phyloP scores from a whole-genome alignment of 1,140 invertebrate species.

The Parapsyche elsis region DNA sequence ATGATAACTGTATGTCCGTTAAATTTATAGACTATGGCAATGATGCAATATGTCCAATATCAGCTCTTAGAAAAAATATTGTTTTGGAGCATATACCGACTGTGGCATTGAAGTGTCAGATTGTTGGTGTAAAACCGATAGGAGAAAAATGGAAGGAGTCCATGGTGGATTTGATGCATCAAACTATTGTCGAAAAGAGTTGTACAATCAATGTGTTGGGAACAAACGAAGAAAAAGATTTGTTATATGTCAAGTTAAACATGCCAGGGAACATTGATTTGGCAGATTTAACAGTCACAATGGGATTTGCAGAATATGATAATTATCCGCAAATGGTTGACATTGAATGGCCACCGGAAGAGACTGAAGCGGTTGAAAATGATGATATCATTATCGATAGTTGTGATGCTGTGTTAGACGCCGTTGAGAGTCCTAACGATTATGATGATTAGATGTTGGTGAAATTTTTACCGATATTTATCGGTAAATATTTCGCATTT shows the following conservation, averaged over 20 bases:
- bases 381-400: background rate
- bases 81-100: conserved; percentile 70
- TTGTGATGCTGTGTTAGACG: background rate
- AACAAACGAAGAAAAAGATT: conserved; percentile 16
- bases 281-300: conserved; percentile 34
- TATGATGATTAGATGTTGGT: background rate
- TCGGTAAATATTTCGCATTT: no score
- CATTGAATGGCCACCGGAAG: background rate
- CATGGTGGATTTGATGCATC: conserved; percentile 45
- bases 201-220: conserved; percentile 38
- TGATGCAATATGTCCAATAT: conserved; percentile 64
- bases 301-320: conserved; percentile 33
- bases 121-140: conserved; percentile 64
- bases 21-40: conserved; percentile 76
- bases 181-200: conserved; percentile 46
- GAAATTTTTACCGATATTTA: no score
- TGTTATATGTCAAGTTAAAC: conserved; percentile 41
- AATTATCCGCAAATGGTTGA: conserved; percentile 7
- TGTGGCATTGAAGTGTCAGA: conserved; percentile 65
- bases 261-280: conserved; percentile 34
- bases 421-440: background rate
- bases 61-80: conserved; percentile 70
- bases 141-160: conserved; percentile 58
- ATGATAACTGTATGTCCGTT: conserved; percentile 63
- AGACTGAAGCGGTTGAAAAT: conserved; percentile 3